Base-by-base conservation (phyloP, 2,797 vertebrate species). In the Falco rusticolus region DNA sequence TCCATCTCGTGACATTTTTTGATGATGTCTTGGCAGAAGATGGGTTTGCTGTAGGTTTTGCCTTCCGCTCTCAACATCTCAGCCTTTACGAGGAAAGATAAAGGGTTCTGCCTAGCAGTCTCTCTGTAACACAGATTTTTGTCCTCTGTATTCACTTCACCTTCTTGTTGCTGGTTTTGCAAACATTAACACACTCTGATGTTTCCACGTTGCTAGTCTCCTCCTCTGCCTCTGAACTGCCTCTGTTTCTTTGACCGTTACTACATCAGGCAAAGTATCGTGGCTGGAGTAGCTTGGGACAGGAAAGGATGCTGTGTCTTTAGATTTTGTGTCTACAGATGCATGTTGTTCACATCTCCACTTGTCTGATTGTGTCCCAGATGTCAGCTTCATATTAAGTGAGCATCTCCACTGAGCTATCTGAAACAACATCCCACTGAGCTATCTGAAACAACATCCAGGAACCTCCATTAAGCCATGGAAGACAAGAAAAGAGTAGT, bases 181-280 rank as follows among this genome's bases (percentile, higher is more conserved):
- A 34, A 50, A 34, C 14, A 9, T 34, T 33, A 17, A 56, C 11
- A 25, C 7, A 24, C 2, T 1, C 5, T 8, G 4, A 28, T 29
- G 17, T 71, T 81, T 51, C 48, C 19, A 2, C 13, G 16, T 37
- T 66, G 25, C 41, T 79, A 10, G 31, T 69, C 41, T 64, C 50
- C 51, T 41, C 28, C 26, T 29, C 21, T 33, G 48, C 45, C 39
- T 70, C 34, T 25, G 57, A 31, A 64, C 61, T 10, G 9, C 21
- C 33, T 69, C 33, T 63, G 13, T 33, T 76, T 90, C 19, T 56
- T 65, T 29, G 24, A 5, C 5, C 22, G 9, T 39, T 75, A 11
- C 1, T 22, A 11, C 0, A 5, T 20, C 28, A 76, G 13, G 4
- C 28, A 19, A 61, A 47, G 16, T 64, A 29, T 18, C 2, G 0